Percentiles rank a stretch among this genome's conserved stretches.
These are phyloP conservation scores for Perodicticus potto DNA, from an alignment of 2,797 vertebrate genomes.

Conservation along the genomic window DNA sequence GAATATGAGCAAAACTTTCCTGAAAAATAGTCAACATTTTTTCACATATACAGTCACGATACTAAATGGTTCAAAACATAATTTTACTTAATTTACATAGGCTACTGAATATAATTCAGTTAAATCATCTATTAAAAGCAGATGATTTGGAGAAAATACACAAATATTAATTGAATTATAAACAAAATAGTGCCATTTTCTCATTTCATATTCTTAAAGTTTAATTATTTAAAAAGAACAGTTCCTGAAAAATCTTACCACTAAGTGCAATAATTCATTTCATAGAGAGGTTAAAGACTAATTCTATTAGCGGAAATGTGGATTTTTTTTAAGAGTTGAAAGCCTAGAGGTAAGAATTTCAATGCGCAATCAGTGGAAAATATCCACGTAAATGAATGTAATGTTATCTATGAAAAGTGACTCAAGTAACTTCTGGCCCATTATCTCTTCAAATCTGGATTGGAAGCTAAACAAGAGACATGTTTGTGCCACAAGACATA, in stretches of 20 bases:
- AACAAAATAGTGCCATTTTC: not conserved
- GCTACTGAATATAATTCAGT: not conserved
- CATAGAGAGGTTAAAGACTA: conserved; percentile 30
- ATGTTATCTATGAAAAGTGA: conserved; percentile 65
- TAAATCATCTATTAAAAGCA: conserved; percentile 8
- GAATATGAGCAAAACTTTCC: conserved; percentile 79
- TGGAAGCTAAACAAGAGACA: conserved; percentile 67
- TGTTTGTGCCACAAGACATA: conserved; percentile 12
- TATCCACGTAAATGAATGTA: not conserved
- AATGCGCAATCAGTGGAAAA: not conserved
- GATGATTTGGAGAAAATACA: conserved; percentile 23
- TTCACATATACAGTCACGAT: conserved; percentile 75
- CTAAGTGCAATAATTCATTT: not conserved
- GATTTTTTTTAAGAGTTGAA: not conserved
- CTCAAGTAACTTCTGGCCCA: conserved; percentile 65
- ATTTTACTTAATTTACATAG: not conserved
- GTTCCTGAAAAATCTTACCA: conserved; percentile 30
- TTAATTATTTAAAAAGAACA: conserved; percentile 24
- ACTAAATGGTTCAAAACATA: conserved; percentile 25
- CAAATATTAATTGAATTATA: conserved; percentile 1
- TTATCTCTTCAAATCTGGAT: conserved; percentile 63
- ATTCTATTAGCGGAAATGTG: conserved; percentile 45
- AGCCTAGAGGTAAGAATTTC: not conserved
- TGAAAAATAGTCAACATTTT: conserved; percentile 64
- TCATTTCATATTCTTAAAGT: conserved; percentile 22